Conservation (phyloP, 2,888 invertebrate genomes). For the Isoperla grammatica region DNA sequence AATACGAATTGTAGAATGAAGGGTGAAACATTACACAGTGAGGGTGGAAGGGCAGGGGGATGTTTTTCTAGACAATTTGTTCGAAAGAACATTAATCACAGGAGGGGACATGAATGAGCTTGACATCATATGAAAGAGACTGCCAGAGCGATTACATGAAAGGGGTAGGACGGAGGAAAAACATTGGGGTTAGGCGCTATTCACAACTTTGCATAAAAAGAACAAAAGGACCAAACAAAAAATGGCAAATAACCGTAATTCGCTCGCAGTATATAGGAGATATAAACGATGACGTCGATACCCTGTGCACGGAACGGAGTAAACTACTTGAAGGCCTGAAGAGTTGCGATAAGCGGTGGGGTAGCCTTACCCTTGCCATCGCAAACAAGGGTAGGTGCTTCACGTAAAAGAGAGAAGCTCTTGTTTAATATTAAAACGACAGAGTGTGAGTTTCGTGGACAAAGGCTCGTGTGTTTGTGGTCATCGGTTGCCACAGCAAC, state of each 20-base stretch:
- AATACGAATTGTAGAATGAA: conserved; percentile 26
- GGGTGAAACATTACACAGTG: conserved; percentile 27
- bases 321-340: too few species aligned
- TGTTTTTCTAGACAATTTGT: conserved; percentile 39
- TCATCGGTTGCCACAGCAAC: conserved; percentile 23
- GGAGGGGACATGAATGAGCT: conserved; percentile 22
- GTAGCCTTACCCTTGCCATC: too few species aligned
- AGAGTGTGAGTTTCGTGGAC: conserved; percentile 9
- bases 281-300: too few species aligned
- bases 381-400: too few species aligned
- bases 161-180: conserved; percentile 16
- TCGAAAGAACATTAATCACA: conserved; percentile 38
- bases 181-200: conserved; percentile 16
- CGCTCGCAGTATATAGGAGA: not conserved
- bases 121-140: conserved; percentile 20
- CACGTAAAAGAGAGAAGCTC: too few species aligned
- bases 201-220: conserved; percentile 10
- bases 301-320: too few species aligned
- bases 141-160: conserved; percentile 23
- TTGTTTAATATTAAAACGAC: too few species aligned
- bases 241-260: conserved; percentile 13
- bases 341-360: too few species aligned
- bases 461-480: conserved; percentile 26
- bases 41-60: conserved; percentile 25
- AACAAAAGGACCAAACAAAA: conserved; percentile 16